Evolutionary conservation across 1,140 invertebrate genomes (phyloP), one percentile per base, ranked within the genome.

Genomic region (Eulimnadia texana): DNA sequence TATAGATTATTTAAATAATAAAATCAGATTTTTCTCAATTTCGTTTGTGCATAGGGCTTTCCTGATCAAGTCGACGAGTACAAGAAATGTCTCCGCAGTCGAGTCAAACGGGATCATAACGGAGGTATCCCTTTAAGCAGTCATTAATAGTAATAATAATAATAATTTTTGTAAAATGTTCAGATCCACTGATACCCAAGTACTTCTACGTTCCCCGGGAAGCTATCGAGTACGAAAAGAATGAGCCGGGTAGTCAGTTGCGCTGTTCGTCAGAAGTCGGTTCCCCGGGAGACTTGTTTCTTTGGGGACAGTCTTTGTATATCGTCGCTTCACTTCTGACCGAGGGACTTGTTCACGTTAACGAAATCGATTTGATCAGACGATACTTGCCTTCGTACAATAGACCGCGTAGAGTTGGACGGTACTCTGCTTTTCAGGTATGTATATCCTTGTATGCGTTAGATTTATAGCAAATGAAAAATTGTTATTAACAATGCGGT

Each of bases 351-450:
- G 76, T 99, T 25, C 89, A 96, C 69, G 84, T 96, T 13, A 96
- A 93, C 70, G 95, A 98, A 76, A 74, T 99, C 51, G 96, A 99
- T 77, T 91, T 93, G 1, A 91, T 98, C 62, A 77, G 93, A 61
- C 79, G 96, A 50, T 95, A 98, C 77, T 77, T 98, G 59, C 94
- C 95, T 2, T 96, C 93, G 0, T 94, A 93, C 70, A 95, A 95
- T 72, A 77, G 95, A 56, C 95, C 95, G 0, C 76, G 89, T 52
- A 84, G 85, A 70, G 91, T 84, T 50, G 91, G 90, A 57, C 77
- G 93, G 62, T 97, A 98, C 75, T 97, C 93, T 0, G 91, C 93
- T 49, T 98, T 98, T 76, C 92, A 98, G 82, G 93, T 96, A 74
- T 28, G 25, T 57, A 16, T 19, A 16, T 57, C 24, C 23, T n/a